Evolutionary conservation across 1,140 invertebrate species (phyloP), one percentile per base, ranked within the genome.

Genomic region (Megalonaias nervosa): DNA sequence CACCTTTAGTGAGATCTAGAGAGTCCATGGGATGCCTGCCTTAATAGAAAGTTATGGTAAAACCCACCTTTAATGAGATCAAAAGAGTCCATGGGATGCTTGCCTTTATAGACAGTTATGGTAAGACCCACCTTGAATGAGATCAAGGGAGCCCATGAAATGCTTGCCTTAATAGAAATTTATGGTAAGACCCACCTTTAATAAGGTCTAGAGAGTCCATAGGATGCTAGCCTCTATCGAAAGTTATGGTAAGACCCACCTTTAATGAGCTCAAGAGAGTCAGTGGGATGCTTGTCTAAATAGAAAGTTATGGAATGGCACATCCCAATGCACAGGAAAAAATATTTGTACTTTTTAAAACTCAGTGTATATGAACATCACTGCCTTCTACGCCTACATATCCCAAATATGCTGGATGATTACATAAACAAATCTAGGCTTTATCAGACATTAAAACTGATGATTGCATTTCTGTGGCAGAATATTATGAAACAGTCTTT

Each of bases 1-100:
- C 5, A 96, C 95, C 2, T 95, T 94, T 82, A 95, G 93, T 71
- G 96, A 97, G 92, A 93, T 96, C 0, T 93, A 94, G 87, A 92
- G 95, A 74, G 95, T 96, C 2, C 94, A 95, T 85, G 92, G 93
- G 61, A 91, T 94, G 71, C 87, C 97, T 9, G 92, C 93, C n/a
- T 93, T 93, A 66, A 91, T 96, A 68, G 94, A 94, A 87, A 93
- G 95, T 77, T 95, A 95, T 91, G 94, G 95, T 90, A 82, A 81
- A 95, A 83, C 94, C 96, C 5, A 96, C 95, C 2, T 95, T 94
- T 82, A 95, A 93, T 71, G 96, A 97, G 92, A 93, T 96, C 0
- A 93, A 94, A 87, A 92, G 95, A 74, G 95, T 96, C 94, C 95
- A 85, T 92, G 93, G 60, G 91, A 94, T 26, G 71, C 87, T 97